These are phyloP conservation scores for Tetanocera ferruginea DNA, from an alignment of 2,888 invertebrate species.

Conservation along the genomic window DNA sequence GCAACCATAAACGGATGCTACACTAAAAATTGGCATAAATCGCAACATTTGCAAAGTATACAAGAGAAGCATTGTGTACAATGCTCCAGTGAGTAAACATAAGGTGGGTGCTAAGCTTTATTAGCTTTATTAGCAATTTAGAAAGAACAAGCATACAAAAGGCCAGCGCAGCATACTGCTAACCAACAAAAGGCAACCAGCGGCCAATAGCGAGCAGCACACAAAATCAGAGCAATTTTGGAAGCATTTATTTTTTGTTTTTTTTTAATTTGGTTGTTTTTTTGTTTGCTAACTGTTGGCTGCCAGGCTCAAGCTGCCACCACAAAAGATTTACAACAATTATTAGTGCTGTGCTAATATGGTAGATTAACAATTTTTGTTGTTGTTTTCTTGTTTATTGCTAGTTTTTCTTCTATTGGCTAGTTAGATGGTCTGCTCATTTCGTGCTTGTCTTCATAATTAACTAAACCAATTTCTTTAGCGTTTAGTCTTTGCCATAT, in stretches of 20 bases:
- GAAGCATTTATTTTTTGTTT: neutral
- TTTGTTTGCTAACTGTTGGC: neutral
- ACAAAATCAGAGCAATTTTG: conserved; percentile 23
- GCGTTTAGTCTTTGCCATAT: neutral
- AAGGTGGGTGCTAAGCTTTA: conserved; percentile 34
- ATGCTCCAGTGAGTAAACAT: conserved; percentile 9
- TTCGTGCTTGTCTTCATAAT: conserved; percentile 11
- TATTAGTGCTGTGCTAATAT: conserved; percentile 29
- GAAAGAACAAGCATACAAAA: conserved; percentile 1
- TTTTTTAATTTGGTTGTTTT: neutral
- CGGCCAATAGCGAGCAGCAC: neutral
- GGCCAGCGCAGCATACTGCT: too few relatives aligned
- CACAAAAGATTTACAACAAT: conserved; percentile 23
- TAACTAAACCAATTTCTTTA: neutral
- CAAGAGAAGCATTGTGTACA: neutral
- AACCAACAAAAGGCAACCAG: too few relatives aligned
- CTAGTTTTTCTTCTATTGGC: neutral
- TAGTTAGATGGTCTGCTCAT: too few relatives aligned
- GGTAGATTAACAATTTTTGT: conserved; percentile 17
- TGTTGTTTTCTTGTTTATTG: neutral
- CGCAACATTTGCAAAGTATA: neutral
- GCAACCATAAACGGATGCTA: conserved; percentile 29
- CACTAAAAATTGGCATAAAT: conserved; percentile 15
- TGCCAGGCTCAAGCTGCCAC: neutral
- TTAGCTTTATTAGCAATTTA: conserved; percentile 33